Conservation (phyloP, 1,140 invertebrate genomes). For the Amphibalanus amphitrite region DNA sequence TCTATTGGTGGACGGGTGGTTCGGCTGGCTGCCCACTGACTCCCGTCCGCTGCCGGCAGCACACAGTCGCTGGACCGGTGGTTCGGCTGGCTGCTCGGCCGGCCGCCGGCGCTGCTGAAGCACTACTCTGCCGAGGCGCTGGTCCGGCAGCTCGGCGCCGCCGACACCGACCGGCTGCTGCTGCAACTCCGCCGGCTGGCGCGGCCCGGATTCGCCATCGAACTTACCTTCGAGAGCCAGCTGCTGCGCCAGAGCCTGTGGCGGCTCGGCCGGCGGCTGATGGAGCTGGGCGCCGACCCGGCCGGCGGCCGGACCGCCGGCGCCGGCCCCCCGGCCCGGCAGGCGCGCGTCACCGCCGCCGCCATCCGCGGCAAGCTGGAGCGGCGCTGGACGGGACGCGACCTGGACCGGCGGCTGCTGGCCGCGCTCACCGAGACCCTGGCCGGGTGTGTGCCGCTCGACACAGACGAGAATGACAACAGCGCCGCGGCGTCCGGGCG, state of each 20-base stretch:
- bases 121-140: constrained; percentile 56
- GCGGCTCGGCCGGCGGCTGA: background rate
- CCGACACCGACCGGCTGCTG: background rate
- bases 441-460: too few relatives aligned
- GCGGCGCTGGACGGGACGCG: too few relatives aligned
- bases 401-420: background rate
- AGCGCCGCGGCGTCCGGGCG: too few relatives aligned
- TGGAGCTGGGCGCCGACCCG: too few relatives aligned
- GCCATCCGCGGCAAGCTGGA: background rate
- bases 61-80: constrained; percentile 64
- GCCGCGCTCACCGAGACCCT: background rate
- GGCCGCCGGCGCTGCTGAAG: constrained; percentile 59
- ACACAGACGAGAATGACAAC: background rate
- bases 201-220: background rate
- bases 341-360: background rate
- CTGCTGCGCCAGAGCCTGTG: background rate
- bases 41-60: constrained; percentile 27
- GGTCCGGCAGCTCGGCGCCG: constrained; percentile 21
- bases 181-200: background rate
- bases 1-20: too few relatives aligned
- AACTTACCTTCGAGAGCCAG: background rate
- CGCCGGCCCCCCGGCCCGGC: too few relatives aligned
- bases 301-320: too few relatives aligned
- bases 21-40: too few relatives aligned
- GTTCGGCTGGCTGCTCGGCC: constrained; percentile 59